These are phyloP conservation scores for Helleia helle DNA, from an alignment of 2,888 invertebrate species.

Conservation along the genomic window DNA sequence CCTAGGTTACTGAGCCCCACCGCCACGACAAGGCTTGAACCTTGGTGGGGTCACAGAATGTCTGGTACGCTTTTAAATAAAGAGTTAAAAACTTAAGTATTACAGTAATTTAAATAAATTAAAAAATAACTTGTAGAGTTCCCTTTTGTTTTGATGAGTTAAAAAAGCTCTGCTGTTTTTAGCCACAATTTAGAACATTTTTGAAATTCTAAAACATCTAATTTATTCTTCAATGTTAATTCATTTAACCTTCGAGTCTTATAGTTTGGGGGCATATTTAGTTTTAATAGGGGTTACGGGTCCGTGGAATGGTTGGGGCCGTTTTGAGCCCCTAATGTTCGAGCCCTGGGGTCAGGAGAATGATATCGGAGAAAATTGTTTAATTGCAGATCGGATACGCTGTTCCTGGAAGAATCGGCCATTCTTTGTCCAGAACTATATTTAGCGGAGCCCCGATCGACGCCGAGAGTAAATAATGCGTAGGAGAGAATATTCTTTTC, in stretches of 20 bases:
- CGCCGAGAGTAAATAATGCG: background rate
- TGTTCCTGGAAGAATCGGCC: constrained; percentile 45
- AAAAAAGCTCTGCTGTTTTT: too few species aligned
- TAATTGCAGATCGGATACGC: constrained; percentile 52
- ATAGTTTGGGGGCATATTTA: constrained; percentile 68
- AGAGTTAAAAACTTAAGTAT: too few species aligned
- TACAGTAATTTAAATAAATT: too few species aligned
- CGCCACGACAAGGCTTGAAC: too few species aligned
- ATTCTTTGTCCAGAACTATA: background rate
- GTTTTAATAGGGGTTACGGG: constrained; percentile 62
- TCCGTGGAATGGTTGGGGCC: constrained; percentile 43
- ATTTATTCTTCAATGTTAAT: constrained; percentile 1
- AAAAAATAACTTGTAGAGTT: too few species aligned
- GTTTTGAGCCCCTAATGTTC: constrained; percentile 55
- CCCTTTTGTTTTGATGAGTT: background rate
- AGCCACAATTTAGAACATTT: too few species aligned
- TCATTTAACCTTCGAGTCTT: constrained; percentile 14
- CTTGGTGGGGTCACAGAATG: too few species aligned
- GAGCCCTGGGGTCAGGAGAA: constrained; percentile 60
- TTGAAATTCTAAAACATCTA: background rate
- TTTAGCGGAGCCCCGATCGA: background rate
- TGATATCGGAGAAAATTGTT: constrained; percentile 70
- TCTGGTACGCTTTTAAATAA: too few species aligned
- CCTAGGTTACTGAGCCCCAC: too few species aligned
- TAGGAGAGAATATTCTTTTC: too few species aligned